Conservation (phyloP, 2,888 invertebrate genomes). For the Protula sp. region DNA sequence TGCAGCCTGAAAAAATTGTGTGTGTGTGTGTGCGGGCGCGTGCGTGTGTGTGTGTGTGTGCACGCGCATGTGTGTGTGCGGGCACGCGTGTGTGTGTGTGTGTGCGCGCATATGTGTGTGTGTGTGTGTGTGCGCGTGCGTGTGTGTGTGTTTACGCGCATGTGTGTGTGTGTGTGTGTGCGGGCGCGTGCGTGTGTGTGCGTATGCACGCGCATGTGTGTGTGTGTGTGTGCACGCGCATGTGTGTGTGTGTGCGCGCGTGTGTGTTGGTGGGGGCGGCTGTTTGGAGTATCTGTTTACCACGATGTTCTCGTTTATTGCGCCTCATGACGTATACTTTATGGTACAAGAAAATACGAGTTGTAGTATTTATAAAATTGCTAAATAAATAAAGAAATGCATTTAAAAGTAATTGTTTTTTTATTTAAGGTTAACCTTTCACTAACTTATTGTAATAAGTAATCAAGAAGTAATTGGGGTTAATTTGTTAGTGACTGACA, state of each 20-base stretch:
- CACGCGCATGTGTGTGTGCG: conserved; percentile 1
- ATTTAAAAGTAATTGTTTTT: too few relatives aligned
- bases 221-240: not conserved
- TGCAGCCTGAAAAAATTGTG: not conserved
- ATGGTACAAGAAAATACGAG: too few relatives aligned
- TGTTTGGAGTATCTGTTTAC: too few relatives aligned
- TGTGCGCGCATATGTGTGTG: conserved; percentile 6
- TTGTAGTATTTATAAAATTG: too few relatives aligned
- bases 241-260: conserved; percentile 1
- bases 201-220: not conserved
- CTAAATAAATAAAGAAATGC: too few relatives aligned
- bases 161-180: not conserved
- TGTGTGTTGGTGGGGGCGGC: not conserved
- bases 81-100: conserved; percentile 4
- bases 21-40: not conserved
- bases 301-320: too few relatives aligned
- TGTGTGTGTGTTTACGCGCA: too few relatives aligned
- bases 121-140: conserved; percentile 2
- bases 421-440: too few relatives aligned
- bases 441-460: too few relatives aligned
- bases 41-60: not conserved
- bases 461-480: too few relatives aligned
- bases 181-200: not conserved
- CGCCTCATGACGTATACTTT: too few relatives aligned
- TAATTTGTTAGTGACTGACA: too few relatives aligned